Percentiles rank a stretch among this genome's conserved stretches.
phyloP scores from a whole-genome alignment of 2,113 vertebrate species.

The Chelonoidis abingdonii region DNA sequence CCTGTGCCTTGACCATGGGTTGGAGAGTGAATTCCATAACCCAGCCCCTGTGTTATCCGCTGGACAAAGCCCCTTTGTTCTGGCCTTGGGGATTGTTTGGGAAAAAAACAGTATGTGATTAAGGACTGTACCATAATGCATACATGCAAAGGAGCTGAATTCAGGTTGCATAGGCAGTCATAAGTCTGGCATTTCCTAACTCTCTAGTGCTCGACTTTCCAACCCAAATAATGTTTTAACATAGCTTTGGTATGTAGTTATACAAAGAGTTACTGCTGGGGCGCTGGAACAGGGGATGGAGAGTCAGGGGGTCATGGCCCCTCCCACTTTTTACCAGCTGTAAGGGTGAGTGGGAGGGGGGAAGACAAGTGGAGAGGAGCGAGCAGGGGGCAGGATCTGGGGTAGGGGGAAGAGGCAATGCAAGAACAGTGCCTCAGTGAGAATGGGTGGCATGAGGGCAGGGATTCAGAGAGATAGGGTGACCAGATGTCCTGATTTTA shows the following conservation, averaged over 20 bases:
- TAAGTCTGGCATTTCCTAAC: background rate
- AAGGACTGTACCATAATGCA: background rate
- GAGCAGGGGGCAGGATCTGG: too few species aligned
- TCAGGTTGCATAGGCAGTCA: background rate
- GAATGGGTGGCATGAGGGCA: too few species aligned
- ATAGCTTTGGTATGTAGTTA: conserved; percentile 45
- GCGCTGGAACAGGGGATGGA: too few species aligned
- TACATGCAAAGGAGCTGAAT: background rate
- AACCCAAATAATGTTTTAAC: conserved; percentile 17
- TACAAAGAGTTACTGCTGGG: conserved; percentile 16
- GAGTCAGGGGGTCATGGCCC: too few species aligned
- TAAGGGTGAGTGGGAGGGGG: too few species aligned
- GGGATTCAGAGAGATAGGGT: too few species aligned
- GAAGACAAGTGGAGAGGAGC: too few species aligned
- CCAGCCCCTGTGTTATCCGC: background rate
- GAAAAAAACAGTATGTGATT: background rate
- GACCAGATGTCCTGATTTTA: too few species aligned
- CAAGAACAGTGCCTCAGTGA: too few species aligned
- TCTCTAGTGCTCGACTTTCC: conserved; percentile 31
- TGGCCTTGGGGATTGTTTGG: background rate
- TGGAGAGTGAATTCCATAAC: background rate
- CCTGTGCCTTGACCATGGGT: background rate
- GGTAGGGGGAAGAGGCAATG: too few species aligned
- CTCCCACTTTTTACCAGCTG: too few species aligned
- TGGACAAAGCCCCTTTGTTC: conserved; percentile 30